A percentile compares a stretch with the other conserved stretches of the same genome.
Evolutionary conservation across 1,140 invertebrate genomes (phyloP).

Genomic region (Drosophila lacteicornis): DNA sequence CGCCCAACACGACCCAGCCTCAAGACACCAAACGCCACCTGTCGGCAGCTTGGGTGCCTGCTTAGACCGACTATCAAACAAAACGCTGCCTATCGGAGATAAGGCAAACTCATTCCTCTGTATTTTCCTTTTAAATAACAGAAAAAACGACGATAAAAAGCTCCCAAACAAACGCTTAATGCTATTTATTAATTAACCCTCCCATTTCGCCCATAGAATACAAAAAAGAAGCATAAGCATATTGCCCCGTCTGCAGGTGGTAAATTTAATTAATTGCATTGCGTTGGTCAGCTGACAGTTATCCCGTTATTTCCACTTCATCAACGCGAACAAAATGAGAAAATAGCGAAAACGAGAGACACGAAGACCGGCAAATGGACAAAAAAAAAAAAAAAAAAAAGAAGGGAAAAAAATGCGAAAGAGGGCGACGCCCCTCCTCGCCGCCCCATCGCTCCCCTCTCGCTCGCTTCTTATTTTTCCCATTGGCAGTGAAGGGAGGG

Average conservation of each 20-base stretch:
- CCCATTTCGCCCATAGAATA: neutral
- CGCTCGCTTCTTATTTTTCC: neutral
- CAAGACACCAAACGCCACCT: slow-evolving; percentile 1
- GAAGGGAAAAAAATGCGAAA: slow-evolving; percentile 19
- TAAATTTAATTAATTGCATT: slow-evolving; percentile 34
- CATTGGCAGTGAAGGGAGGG: neutral
- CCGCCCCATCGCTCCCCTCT: neutral
- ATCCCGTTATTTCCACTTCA: slow-evolving; percentile 60
- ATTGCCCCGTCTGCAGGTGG: slow-evolving; percentile 6
- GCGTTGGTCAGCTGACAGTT: slow-evolving; percentile 35
- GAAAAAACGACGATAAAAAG: neutral
- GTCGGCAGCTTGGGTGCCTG: neutral
- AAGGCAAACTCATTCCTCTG: neutral
- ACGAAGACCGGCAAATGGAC: slow-evolving; percentile 30
- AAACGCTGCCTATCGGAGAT: neutral
- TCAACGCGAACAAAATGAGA: slow-evolving; percentile 51
- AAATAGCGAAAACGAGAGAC: slow-evolving; percentile 34
- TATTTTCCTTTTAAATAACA: neutral
- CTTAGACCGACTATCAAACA: neutral
- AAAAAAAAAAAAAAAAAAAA: slow-evolving; percentile 8
- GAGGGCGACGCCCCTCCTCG: slow-evolving; percentile 36
- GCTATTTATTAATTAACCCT: slow-evolving; percentile 7
- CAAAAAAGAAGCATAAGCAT: neutral
- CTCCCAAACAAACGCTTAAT: neutral
- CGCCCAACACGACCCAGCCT: neutral